Evolutionary conservation across 2,888 invertebrate species (phyloP).

Genomic region (Acanthosepion pharaonis): DNA sequence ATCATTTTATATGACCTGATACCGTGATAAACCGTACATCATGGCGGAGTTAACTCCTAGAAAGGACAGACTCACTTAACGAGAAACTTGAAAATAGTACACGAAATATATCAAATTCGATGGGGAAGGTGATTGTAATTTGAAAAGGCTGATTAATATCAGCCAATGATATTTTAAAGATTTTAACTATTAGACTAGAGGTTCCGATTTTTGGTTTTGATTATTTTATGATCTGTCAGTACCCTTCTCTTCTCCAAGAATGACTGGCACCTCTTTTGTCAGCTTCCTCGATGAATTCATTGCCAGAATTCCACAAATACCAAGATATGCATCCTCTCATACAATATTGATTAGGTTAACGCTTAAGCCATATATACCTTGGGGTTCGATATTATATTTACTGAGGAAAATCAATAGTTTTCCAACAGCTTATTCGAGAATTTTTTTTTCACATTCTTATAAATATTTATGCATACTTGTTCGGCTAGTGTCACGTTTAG

Average conservation of each 20-base stretch:
- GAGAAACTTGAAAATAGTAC: no score
- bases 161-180: no score
- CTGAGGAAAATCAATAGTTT: not conserved
- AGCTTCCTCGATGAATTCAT: not conserved
- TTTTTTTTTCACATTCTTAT: not conserved
- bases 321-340: not conserved
- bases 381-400: not conserved
- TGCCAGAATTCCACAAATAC: not conserved
- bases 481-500: not conserved
- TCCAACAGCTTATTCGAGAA: not conserved
- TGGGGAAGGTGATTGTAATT: no score
- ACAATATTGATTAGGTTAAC: not conserved
- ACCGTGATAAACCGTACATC: no score
- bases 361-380: not conserved
- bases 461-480: not conserved
- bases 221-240: not conserved
- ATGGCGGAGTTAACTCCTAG: no score
- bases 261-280: not conserved
- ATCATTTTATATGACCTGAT: no score
- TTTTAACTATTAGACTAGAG: no score
- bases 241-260: not conserved
- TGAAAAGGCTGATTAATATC: no score
- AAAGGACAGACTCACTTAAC: no score
- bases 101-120: no score
- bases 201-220: no score